Percentiles rank a stretch among this genome's conserved stretches.
phyloP scores from a whole-genome alignment of 2,113 vertebrate species.

The crab-eating macaque (Macaca fascicularis) region DNA sequence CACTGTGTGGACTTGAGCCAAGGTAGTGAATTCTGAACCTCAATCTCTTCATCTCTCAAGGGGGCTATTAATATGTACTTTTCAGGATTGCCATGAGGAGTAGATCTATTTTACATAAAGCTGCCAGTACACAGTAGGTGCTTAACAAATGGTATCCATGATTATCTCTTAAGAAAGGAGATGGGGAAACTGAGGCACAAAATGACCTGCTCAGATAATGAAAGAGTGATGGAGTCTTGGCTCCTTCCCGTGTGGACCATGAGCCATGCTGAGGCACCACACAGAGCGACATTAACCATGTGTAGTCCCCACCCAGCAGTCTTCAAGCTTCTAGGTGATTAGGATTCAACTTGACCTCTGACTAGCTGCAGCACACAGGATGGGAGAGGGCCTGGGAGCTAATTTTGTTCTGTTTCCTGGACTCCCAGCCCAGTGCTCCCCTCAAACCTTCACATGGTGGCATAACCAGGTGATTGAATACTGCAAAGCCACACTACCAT shows the following conservation, averaged over 20 bases:
- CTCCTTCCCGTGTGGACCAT: neutral
- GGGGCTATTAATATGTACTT: neutral
- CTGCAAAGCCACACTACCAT: fast-evolving
- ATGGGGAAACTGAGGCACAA: neutral
- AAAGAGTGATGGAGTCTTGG: neutral
- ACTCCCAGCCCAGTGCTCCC: neutral
- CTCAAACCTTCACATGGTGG: neutral
- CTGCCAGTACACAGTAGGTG: neutral
- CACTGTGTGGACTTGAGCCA: neutral
- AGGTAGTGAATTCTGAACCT: neutral
- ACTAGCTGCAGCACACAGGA: neutral
- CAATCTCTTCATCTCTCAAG: neutral
- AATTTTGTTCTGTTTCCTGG: neutral
- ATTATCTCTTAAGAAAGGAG: neutral
- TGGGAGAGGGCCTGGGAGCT: neutral
- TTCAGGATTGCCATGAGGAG: neutral
- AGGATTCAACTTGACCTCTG: neutral
- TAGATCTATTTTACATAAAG: neutral
- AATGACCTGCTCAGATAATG: neutral
- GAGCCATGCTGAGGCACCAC: neutral
- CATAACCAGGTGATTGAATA: neutral
- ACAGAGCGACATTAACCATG: neutral
- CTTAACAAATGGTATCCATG: neutral
- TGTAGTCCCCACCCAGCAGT: neutral
- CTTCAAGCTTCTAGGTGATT: neutral